Evolutionary conservation across 1,140 invertebrate genomes (phyloP), one percentile per base, ranked within the genome.

Genomic region (Drosophila burlai): DNA sequence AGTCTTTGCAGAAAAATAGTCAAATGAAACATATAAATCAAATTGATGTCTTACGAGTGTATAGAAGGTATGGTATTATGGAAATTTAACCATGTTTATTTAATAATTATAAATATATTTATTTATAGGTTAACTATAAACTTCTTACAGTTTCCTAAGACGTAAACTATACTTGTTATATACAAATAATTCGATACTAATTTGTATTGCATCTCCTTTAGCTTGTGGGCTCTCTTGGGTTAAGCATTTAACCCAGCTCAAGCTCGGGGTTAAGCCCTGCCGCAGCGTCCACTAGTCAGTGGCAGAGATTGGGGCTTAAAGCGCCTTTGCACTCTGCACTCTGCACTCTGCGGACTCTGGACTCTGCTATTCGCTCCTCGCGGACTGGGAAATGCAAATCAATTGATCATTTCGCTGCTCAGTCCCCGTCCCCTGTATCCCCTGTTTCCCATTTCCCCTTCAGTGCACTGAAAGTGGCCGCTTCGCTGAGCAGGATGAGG

Each of bases 351-450:
- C n/a, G 40, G 49, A 45, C 36, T 42, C 24, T 43, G 34, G 29
- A 34, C 38, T 26, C 34, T 42, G 40, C 29, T 29, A 8, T 61
- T 34, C 52, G 42, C 57, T 50, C 29, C 36, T 9, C 49, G 42
- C 49, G 29, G 24, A 31, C 36, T 47, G 73, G 65, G 52, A 63
- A 79, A 89, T 83, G 84, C 81, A 87, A 89, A 87, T 87, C 84
- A 89, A 87, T 87, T 84, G 84, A 89, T 84, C 84, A 84, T 78
- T 89, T 84, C 60, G 47, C 58, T 64, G 31, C 47, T 54, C 66
- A 65, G 47, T 24, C 49, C 24, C 24, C 24, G 24, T 24, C 24
- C 43, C 18, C 3, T 3, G 9, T 46, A 6, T 8, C 16, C 43
- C 18, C 3, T 3, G 8, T 46, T 13, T 8, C 16, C 36, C 66